Base-by-base conservation (phyloP, 2,888 invertebrate genomes). In the Rotaria magnacalcarata region DNA sequence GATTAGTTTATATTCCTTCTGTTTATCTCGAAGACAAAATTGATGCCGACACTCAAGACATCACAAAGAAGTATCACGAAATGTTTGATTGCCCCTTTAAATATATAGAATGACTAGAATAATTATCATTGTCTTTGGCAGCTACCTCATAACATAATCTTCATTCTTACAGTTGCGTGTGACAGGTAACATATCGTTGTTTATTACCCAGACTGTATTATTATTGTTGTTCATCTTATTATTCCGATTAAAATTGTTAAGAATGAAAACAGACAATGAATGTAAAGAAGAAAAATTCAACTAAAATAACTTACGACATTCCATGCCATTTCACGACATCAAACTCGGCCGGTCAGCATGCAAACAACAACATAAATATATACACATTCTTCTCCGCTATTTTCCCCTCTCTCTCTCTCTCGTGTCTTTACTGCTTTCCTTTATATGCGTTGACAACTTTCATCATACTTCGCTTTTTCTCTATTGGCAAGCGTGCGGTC, bases 361-460 rank as follows among this genome's bases (percentile, higher is more conserved):
- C 67, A 27, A 34, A 67, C 34, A 67, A 67, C 67, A 67, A 67
- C 27, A 67, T 27, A 67, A 67, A 67, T 67, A 34, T 67, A 67
- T 67, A 67, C 67, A 67, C 34, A 67, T 34, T 67, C 27, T 34
- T 34, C 34, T 34, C 34, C 34, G 34, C 34, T 41, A 2, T 67
- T 19, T 67, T 67, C 6, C 34, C 34, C 67, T 67, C 19, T 24
- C 8, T 56, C 34, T 60, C 10, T n/a, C 11, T 60, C 47, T 11
- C 5, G 50, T 52, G 14, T 52, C 52, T 52, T 16, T 52, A 2
- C n/a, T n/a, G 3, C 27, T 27, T 34, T 27, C 67, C 27, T 34
- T 67, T 67, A 34, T 34, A 41, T 16, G 14, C 34, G 67, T 34
- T 67, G 67, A 67, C 67, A 67, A 67, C 67, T 67, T 67, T 67